Conservation (phyloP, 2,888 invertebrate species). For the Drosophila kanekoi region DNA sequence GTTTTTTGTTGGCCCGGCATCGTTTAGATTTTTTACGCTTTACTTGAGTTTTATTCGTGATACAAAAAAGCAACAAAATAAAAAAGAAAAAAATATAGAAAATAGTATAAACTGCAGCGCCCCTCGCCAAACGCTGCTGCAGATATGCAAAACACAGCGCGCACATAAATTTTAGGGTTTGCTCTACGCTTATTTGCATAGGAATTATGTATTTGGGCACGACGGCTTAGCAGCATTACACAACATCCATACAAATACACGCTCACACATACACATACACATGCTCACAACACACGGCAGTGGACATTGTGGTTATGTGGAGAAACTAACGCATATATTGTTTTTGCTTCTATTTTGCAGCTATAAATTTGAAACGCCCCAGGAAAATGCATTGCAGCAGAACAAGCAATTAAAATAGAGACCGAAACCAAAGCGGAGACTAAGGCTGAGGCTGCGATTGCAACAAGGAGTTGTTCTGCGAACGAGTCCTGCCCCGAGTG, state of each 20-base stretch:
- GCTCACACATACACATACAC: conserved; percentile 2
- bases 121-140: conserved; percentile 14
- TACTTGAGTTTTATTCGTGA: conserved; percentile 72
- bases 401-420: conserved; percentile 74
- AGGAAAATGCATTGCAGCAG: conserved; percentile 78
- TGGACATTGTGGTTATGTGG: conserved; percentile 64
- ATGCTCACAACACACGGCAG: conserved; percentile 13
- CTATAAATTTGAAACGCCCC: conserved; percentile 71
- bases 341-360: conserved; percentile 74
- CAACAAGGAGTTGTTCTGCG: conserved; percentile 12
- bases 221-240: conserved; percentile 74
- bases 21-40: conserved; percentile 75
- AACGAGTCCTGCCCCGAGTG: conserved; percentile 18
- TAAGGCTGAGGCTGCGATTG: neutral
- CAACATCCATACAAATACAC: conserved; percentile 42
- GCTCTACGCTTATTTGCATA: conserved; percentile 75
- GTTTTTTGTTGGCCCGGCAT: conserved; percentile 47
- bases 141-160: conserved; percentile 74
- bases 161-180: conserved; percentile 72
- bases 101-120: conserved; percentile 13
- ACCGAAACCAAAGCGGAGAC: conserved; percentile 10
- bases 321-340: conserved; percentile 72
- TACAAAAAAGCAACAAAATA: conserved; percentile 18
- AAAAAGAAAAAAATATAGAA: conserved; percentile 4
- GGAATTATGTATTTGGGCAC: conserved; percentile 78